Conservation (phyloP, 2,113 vertebrate genomes). For the pig (Sus scrofa) region T2T-Sscrofa CM000815.6:122668501-122669000, state of each 20-base stretch:
- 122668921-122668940: neutral
- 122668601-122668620: neutral
- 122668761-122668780: neutral
- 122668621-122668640: neutral
- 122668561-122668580: neutral
- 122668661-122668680: neutral
- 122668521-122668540: neutral
- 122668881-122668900: neutral
- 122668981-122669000: neutral
- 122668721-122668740: neutral
- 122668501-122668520: neutral
- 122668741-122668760: neutral
- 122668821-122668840: neutral
- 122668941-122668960: conserved; percentile 65
- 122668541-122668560: neutral
- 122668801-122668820: neutral
- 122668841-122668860: neutral
- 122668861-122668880: neutral
- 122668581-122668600: neutral
- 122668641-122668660: neutral
- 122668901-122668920: neutral
- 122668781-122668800: neutral
- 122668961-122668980: conserved; percentile 26
- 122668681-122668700: neutral
- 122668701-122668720: neutral